Percentiles rank a stretch among this genome's conserved stretches.
Conservation (phyloP, 2,888 invertebrate species). For the Dryomyza anilis region DNA sequence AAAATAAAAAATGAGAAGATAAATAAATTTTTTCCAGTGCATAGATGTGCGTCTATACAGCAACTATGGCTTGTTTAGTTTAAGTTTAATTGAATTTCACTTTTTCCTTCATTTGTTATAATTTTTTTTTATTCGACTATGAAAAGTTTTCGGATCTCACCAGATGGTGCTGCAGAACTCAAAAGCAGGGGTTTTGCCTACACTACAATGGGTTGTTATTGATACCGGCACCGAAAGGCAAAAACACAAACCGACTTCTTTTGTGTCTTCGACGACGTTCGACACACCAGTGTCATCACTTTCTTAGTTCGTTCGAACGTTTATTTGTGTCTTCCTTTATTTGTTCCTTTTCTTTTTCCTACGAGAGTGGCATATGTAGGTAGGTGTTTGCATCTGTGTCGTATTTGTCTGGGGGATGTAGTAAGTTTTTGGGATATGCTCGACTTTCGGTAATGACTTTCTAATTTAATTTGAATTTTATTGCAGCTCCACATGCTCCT, state of each 20-base stretch:
- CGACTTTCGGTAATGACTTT: constrained; percentile 8
- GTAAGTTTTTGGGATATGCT: constrained; percentile 11
- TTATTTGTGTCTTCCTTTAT: no score
- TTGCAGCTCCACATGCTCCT: background rate
- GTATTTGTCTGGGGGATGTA: background rate
- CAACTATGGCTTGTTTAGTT: constrained; percentile 12
- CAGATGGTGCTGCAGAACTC: constrained; percentile 10
- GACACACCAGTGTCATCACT: background rate
- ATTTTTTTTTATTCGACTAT: background rate
- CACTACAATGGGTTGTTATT: background rate
- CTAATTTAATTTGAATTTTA: constrained; percentile 24
- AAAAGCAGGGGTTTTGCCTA: background rate
- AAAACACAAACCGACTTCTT: background rate
- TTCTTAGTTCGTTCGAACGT: constrained; percentile 4
- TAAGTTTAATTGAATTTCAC: constrained; percentile 23
- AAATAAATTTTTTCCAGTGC: no score
- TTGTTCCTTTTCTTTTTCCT: background rate
- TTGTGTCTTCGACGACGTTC: background rate
- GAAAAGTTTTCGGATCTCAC: constrained; percentile 3
- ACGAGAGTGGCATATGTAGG: no score
- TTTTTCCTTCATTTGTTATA: background rate
- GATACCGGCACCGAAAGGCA: background rate
- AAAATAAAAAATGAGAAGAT: no score
- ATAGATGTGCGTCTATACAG: no score
- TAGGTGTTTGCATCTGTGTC: background rate